Percentiles rank a stretch among this genome's conserved stretches.
Evolutionary conservation across 2,113 vertebrate genomes (phyloP).

Genomic region (Chlorodrepanis virens): DNA sequence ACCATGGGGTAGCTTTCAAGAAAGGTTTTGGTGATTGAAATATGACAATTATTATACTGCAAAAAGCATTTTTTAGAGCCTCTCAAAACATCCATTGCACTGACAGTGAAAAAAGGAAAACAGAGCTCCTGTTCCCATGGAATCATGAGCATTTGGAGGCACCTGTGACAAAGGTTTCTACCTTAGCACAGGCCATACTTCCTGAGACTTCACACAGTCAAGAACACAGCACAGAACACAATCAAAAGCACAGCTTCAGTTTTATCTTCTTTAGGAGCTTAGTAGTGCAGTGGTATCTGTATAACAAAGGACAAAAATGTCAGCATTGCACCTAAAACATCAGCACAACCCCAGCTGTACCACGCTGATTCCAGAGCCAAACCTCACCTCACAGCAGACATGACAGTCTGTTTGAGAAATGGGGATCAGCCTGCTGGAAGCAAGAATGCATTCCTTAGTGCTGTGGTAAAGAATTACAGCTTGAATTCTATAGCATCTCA

Average conservation of each 20-base stretch:
- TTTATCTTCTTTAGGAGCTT: not conserved
- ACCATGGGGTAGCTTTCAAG: not conserved
- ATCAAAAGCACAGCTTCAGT: not conserved
- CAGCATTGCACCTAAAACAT: not conserved
- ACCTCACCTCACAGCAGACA: not conserved
- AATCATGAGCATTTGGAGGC: fast-evolving
- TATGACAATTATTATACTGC: not conserved
- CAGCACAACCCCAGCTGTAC: not conserved
- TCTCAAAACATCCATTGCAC: not conserved
- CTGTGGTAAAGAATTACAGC: not conserved
- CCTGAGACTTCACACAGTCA: not conserved
- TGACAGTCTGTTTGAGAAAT: not conserved
- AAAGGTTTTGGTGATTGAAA: not conserved
- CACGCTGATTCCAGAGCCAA: not conserved
- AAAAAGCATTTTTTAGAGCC: not conserved
- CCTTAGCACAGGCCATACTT: not conserved
- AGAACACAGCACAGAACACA: not conserved
- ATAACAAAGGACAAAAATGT: not conserved
- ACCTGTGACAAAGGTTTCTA: not conserved
- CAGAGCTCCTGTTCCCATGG: not conserved
- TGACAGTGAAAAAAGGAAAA: not conserved
- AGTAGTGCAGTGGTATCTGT: not conserved
- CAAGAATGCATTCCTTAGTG: not conserved
- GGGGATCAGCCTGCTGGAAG: not conserved
- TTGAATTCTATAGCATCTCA: not conserved